phyloP scores from a whole-genome alignment of 2,888 invertebrate species.

The Tetropium fuscum region DNA sequence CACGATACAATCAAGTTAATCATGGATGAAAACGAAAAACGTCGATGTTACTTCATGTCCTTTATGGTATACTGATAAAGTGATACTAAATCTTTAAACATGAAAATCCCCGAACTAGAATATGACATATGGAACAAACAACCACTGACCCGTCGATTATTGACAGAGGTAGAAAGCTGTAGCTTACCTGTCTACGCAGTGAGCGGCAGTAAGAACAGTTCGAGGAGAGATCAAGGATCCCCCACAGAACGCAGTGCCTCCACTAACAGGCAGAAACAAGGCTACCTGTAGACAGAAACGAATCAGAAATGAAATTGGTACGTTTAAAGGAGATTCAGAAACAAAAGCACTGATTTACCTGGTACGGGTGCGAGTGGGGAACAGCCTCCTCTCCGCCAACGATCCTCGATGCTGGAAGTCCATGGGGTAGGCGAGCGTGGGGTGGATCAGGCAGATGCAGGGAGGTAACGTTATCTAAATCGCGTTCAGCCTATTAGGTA shows the following conservation, averaged over 20 bases:
- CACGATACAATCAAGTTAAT: too few relatives aligned
- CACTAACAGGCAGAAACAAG: constrained; percentile 6
- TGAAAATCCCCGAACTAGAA: too few relatives aligned
- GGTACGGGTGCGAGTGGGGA: constrained; percentile 46
- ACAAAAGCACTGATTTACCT: too few relatives aligned
- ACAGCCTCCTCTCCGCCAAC: constrained; percentile 44
- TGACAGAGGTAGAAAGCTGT: too few relatives aligned
- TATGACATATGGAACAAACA: too few relatives aligned
- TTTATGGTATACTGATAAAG: too few relatives aligned
- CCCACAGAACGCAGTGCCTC: constrained; percentile 46
- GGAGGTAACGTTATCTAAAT: constrained; percentile 25
- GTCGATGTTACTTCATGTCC: too few relatives aligned
- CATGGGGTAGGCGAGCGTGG: neutral
- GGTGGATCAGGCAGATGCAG: neutral
- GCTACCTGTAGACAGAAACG: constrained; percentile 24
- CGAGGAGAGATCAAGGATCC: constrained; percentile 44
- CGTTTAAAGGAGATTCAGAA: too few relatives aligned
- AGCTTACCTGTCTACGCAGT: constrained; percentile 47
- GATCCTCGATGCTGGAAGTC: constrained; percentile 26
- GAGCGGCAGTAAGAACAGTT: constrained; percentile 51
- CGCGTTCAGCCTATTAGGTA: constrained; percentile 8
- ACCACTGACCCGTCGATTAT: too few relatives aligned
- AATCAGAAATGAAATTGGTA: too few relatives aligned
- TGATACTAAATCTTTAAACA: too few relatives aligned
- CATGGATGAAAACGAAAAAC: too few relatives aligned